Evolutionary conservation across 2,797 vertebrate species (phyloP).

Genomic region (Gallinago solitaria): DNA sequence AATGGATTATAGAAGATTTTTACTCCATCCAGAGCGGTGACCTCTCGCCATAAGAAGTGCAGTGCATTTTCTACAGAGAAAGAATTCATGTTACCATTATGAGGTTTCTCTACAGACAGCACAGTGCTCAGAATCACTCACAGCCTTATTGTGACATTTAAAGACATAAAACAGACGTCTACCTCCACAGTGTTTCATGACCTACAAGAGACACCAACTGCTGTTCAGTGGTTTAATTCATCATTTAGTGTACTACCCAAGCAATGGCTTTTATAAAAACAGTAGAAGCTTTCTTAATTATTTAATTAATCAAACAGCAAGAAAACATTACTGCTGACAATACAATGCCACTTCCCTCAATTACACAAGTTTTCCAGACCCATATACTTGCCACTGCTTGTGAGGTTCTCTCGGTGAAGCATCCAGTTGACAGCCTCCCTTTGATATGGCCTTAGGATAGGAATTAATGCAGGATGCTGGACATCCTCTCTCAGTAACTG

Average conservation of each 20-base stretch:
- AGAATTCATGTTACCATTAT: neutral
- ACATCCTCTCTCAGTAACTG: slow-evolving; percentile 79
- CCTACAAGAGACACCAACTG: neutral
- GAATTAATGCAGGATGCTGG: slow-evolving; percentile 90
- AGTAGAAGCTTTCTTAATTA: too few relatives aligned
- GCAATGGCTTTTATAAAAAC: neutral
- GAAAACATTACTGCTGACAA: neutral
- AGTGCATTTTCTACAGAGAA: slow-evolving; percentile 82
- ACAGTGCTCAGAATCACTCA: neutral
- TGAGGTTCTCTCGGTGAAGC: slow-evolving; percentile 86
- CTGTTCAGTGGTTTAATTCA: neutral
- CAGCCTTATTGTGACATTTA: neutral
- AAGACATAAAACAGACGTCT: neutral
- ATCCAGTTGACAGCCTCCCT: slow-evolving; percentile 97
- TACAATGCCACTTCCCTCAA: neutral
- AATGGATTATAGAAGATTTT: slow-evolving; percentile 97
- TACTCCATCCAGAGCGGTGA: slow-evolving; percentile 86
- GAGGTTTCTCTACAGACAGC: neutral
- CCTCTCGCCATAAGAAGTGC: slow-evolving; percentile 94
- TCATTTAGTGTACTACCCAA: neutral
- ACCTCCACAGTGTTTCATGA: neutral
- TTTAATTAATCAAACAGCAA: neutral
- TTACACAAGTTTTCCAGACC: neutral
- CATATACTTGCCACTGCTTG: slow-evolving; percentile 74
- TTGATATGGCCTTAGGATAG: slow-evolving; percentile 90